Evolutionary conservation across 2,113 vertebrate genomes (phyloP).

Genomic region (Pterocles burchelli): DNA sequence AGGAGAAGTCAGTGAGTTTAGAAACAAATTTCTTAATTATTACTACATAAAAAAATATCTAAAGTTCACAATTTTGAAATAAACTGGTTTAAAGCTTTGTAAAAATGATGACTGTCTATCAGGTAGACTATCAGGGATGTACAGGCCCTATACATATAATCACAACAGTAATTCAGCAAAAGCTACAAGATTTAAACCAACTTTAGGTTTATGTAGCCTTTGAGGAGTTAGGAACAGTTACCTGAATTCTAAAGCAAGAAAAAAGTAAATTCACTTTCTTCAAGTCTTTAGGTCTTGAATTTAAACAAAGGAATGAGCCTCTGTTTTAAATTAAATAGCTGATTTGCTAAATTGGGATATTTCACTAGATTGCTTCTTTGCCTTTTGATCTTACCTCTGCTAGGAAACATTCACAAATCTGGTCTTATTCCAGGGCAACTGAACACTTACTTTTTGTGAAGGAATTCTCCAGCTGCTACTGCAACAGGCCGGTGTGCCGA

Average conservation of each 20-base stretch:
- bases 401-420: background rate
- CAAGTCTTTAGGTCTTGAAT: background rate
- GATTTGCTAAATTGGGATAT: background rate
- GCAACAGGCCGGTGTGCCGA: constrained; percentile 97
- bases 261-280: background rate
- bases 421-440: background rate
- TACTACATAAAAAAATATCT: background rate
- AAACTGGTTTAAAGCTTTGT: background rate
- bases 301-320: background rate
- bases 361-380: background rate
- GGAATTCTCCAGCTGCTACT: constrained; percentile 96
- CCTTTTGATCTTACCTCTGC: background rate
- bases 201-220: background rate
- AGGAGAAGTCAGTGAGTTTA: background rate
- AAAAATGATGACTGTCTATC: background rate
- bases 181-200: background rate
- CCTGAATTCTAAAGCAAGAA: background rate
- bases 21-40: background rate
- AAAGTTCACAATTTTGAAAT: background rate
- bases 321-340: background rate
- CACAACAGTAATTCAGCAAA: background rate
- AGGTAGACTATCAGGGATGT: background rate
- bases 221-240: background rate
- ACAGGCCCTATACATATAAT: background rate
- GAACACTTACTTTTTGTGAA: constrained; percentile 93